Evolutionary conservation across 2,797 vertebrate species (phyloP).

Genomic region (Acanthurus lineatus): DNA sequence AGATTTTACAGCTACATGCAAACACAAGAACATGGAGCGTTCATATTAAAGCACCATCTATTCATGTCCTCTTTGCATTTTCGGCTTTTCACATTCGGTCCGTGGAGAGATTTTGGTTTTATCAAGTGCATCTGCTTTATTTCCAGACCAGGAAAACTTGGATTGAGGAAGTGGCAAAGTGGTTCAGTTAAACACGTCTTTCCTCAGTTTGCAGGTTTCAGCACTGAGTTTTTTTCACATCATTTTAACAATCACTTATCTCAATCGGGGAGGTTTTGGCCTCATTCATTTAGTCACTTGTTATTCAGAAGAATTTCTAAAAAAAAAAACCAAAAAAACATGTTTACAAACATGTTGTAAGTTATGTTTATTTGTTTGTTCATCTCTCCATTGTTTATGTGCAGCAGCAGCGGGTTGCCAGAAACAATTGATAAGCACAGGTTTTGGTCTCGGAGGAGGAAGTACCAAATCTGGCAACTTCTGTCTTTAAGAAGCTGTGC

Average conservation of each 20-base stretch:
- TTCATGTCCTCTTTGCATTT: conserved; percentile 2
- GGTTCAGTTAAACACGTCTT: conserved; percentile 42
- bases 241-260: conserved; percentile 3
- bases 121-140: conserved; percentile 26
- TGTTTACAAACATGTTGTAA: not conserved
- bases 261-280: not conserved
- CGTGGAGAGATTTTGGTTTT: conserved; percentile 21
- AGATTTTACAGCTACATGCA: conserved; percentile 26
- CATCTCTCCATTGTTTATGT: too few relatives aligned
- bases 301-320: not conserved
- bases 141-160: conserved; percentile 36
- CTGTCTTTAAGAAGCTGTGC: not conserved
- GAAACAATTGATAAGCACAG: not conserved
- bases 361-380: not conserved
- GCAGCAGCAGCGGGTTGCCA: too few relatives aligned
- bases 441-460: not conserved
- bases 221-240: not conserved
- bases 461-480: not conserved
- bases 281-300: conserved; percentile 12
- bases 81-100: not conserved
- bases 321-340: not conserved
- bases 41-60: not conserved
- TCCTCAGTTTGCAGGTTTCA: conserved; percentile 28
- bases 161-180: conserved; percentile 41
- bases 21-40: conserved; percentile 18